Base-by-base conservation (phyloP, 1,140 invertebrate genomes). In the Eumeta japonica region DNA sequence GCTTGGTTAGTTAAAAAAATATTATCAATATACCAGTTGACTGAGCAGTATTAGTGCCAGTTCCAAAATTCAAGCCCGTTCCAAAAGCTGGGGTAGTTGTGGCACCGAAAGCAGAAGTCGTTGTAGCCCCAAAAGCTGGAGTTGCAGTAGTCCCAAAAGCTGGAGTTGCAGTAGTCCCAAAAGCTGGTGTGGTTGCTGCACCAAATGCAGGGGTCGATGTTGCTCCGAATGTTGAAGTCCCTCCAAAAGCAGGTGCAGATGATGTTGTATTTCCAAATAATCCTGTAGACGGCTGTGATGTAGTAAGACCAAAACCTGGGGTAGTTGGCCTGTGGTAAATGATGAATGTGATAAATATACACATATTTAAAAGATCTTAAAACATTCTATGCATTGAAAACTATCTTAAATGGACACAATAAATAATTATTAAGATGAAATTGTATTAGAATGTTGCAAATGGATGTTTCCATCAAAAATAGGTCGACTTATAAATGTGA, bases 321-420 rank as follows among this genome's bases (percentile, higher is more conserved):
- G 65, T 64, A 1, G 68, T 55, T 4, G 62, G 63, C 34, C 68
- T 73, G 33, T 33, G n/a, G n/a, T n/a, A n/a, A n/a, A n/a, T n/a
- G n/a, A n/a, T n/a, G n/a, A n/a, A n/a, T n/a, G n/a, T n/a, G n/a
- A n/a, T n/a, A n/a, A n/a, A n/a, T n/a, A n/a, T n/a, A n/a, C n/a
- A n/a, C n/a, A n/a, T n/a, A n/a, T n/a, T n/a, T n/a, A n/a, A n/a
- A n/a, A n/a, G n/a, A n/a, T n/a, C n/a, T n/a, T n/a, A n/a, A n/a
- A n/a, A n/a, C n/a, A n/a, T n/a, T n/a, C n/a, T n/a, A n/a, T n/a
- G n/a, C n/a, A n/a, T n/a, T n/a, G n/a, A n/a, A n/a, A n/a, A n/a
- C n/a, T n/a, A n/a, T n/a, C n/a, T n/a, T n/a, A n/a, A n/a, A n/a
- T n/a, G n/a, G n/a, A n/a, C n/a, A n/a, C n/a, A n/a, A n/a, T n/a